Evolutionary conservation across 2,797 vertebrate genomes (phyloP), one percentile per base, ranked within the genome.

Genomic region (Rhinella marina): DNA sequence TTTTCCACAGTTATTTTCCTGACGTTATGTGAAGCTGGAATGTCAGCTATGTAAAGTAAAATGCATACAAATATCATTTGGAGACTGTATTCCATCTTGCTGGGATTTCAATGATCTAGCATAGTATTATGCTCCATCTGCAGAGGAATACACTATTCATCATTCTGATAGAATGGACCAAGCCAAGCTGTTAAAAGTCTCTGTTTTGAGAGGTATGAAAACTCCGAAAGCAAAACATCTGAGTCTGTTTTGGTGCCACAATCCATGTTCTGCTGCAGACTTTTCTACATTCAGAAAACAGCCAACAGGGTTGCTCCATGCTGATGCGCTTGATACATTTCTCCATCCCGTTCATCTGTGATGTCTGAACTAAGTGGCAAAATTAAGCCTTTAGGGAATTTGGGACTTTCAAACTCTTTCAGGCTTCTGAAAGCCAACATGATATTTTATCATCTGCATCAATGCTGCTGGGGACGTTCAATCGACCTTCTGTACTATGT

Each of bases 371-470:
- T 85, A 84, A 79, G 68, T 77, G 82, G 82, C 73, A 70, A 88
- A 88, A 84, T 81, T 72, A 84, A 14, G 85, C 85, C 85, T 72
- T 41, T 87, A 66, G 78, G 85, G 85, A 41, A 61, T 59, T 73
- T 81, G 66, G 85, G 78, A 72, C 66, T 87, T 81, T 73, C 19
- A 86, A 76, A 73, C 78, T 81, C 78, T 86, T 86, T 86, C 62
- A 78, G n/a, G 87, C 75, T 84, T 84, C 66, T 88, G 64, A 80
- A 85, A 88, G 11, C 82, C 56, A 25, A 88, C 87, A 88, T 88
- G 82, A 84, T 80, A 85, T 85, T 85, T 88, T 88, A 80, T 84
- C 82, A 85, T 84, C 87, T 84, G 87, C 82, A 84, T 84, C 62
- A 85, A 57, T 80, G 87, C 87, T 88, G 82, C 59, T 80, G 78